Evolutionary conservation across 2,888 invertebrate genomes (phyloP).

Genomic region (Dicroscelio sp.): DNA sequence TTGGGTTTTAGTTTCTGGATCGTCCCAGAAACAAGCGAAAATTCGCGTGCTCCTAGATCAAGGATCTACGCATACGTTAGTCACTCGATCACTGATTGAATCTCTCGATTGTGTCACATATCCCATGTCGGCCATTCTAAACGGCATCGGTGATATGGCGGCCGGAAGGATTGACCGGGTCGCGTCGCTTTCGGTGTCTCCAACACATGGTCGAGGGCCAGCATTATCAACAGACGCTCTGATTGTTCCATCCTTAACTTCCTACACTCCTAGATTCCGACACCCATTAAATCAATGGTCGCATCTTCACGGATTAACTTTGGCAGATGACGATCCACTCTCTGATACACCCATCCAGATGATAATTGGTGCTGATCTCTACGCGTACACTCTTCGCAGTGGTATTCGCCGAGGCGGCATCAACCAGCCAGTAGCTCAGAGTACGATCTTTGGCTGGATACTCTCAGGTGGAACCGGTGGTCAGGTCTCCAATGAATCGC

Average conservation of each 20-base stretch:
- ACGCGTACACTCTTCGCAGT: not conserved
- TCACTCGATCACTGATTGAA: not conserved
- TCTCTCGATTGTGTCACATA: too few species aligned
- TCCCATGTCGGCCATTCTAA: too few species aligned
- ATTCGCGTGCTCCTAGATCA: not conserved
- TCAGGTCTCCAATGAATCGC: not conserved
- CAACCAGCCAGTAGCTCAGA: not conserved
- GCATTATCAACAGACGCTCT: not conserved
- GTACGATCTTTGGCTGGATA: not conserved
- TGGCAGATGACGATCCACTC: not conserved
- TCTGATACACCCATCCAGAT: conserved; percentile 26
- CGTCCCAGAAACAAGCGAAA: not conserved
- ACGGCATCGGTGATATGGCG: not conserved
- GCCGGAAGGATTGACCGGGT: not conserved
- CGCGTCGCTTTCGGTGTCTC: not conserved
- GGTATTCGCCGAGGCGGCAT: not conserved
- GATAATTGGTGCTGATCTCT: conserved; percentile 27
- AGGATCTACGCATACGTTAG: not conserved
- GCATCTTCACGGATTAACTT: not conserved
- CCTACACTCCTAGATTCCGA: not conserved
- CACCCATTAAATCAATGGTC: not conserved
- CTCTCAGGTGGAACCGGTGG: not conserved
- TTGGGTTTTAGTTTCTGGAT: too few species aligned
- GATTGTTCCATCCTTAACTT: not conserved
- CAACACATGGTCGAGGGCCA: not conserved